Base-by-base conservation (phyloP, 2,888 invertebrate genomes). In the Oxyteleia sp. region DNA sequence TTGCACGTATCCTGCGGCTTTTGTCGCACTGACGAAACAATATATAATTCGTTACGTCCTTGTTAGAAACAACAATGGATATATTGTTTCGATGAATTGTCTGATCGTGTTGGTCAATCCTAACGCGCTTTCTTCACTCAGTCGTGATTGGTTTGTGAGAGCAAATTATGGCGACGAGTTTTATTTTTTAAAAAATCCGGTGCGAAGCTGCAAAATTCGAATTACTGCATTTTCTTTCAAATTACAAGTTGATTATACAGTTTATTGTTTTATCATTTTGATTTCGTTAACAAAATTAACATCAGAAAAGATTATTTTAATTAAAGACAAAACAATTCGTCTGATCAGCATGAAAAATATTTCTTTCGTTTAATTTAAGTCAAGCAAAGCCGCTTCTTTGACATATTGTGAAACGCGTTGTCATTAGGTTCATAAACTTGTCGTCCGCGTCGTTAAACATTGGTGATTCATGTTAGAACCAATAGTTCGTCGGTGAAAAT, bases 11-110 rank as follows among this genome's bases (percentile, higher is more conserved):
- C 63, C 66, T 47, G 79, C 61, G 53, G 57, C 64, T 68, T 71
- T 86, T 68, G 72, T 35, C 38, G 57, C 23, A 45, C 49, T 35
- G 64, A 55, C 74, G 68, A 66, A 63, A 78, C 81, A 74, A 82
- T 76, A 45, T 81, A 69, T 74, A 71, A 74, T 87, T 81, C 79
- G 82, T 85, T 82, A 82, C 64, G 76, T 76, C 53, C 64, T 74
- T 75, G 69, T 83, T 71, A 53, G 63, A 66, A 84, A 68, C 66
- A 82, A 74, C 74, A 78, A 74, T 78, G 59, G 71, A 49, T 57
- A 59, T 15, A 63, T 61, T 51, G 68, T 75, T 82, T 76, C 8
- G 43, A 51, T 26, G 13, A 63, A 53, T 18, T 26, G 15, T 66
- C 15, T 32, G 23, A 57, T 43, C 38, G 41, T 13, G 4, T 16